Evolutionary conservation across 2,888 invertebrate species (phyloP).

Genomic region (Alsophila aescularia): DNA sequence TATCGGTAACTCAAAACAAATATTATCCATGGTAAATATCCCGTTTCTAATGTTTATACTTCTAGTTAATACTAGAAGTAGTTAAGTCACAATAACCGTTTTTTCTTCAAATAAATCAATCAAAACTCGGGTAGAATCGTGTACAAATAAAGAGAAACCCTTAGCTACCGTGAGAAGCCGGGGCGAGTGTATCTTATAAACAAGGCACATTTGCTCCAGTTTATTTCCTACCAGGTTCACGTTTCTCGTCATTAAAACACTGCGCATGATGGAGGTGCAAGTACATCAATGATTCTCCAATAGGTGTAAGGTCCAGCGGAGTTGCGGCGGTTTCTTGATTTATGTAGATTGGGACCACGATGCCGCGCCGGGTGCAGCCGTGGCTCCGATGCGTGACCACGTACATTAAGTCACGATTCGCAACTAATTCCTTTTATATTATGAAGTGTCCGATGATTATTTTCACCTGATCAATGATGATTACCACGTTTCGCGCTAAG

Average conservation of each 20-base stretch:
- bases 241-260: conserved; percentile 15
- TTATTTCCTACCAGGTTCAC: neutral
- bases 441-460: conserved; percentile 22
- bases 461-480: conserved; percentile 29
- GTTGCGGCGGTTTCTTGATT: conserved; percentile 58
- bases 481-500: conserved; percentile 16
- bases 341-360: conserved; percentile 67
- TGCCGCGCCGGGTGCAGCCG: conserved; percentile 46
- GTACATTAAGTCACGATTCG: conserved; percentile 32
- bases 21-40: too few species aligned
- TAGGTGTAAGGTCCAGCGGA: conserved; percentile 51
- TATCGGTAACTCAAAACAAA: too few species aligned
- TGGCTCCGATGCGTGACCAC: conserved; percentile 45
- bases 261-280: conserved; percentile 23
- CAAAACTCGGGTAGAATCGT: too few species aligned
- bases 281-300: conserved; percentile 52
- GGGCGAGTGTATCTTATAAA: neutral
- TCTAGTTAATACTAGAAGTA: too few species aligned
- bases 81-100: too few species aligned
- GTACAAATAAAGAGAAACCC: too few species aligned
- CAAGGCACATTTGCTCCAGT: neutral
- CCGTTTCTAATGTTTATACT: too few species aligned
- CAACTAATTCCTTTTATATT: conserved; percentile 32
- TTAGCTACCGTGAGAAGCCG: too few species aligned
- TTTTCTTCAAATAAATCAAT: too few species aligned